These are phyloP conservation scores for Epinotia nisella DNA, from an alignment of 2,888 invertebrate genomes.

Conservation along the genomic window DNA sequence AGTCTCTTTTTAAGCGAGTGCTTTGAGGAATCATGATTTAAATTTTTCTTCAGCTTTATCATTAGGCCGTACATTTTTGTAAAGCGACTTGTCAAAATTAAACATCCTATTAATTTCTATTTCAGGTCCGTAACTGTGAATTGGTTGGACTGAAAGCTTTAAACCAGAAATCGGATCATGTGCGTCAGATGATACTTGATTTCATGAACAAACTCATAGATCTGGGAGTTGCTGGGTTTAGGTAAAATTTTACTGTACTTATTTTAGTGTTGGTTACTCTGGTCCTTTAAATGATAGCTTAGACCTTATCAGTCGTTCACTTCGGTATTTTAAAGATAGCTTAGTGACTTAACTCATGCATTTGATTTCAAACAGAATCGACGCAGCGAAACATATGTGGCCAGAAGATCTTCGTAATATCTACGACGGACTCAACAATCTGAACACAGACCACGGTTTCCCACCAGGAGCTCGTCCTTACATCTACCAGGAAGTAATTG, in stretches of 20 bases:
- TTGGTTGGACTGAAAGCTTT: conserved; percentile 91
- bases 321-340: not conserved
- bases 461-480: conserved; percentile 86
- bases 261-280: no score
- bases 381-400: conserved; percentile 92
- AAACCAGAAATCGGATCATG: conserved; percentile 87
- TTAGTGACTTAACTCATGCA: not conserved
- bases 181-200: conserved; percentile 86
- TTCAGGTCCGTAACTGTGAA: conserved; percentile 89
- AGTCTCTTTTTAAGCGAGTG: no score
- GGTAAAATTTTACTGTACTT: conserved; percentile 67
- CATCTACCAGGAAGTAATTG: conserved; percentile 91
- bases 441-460: conserved; percentile 87
- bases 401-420: conserved; percentile 89
- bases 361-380: conserved; percentile 80
- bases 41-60: no score
- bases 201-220: conserved; percentile 88
- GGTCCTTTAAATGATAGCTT: not conserved
- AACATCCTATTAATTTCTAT: not conserved
- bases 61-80: no score
- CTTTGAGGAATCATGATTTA: no score
- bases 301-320: not conserved
- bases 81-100: no score
- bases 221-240: conserved; percentile 90
- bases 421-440: conserved; percentile 84